Evolutionary conservation across 2,797 vertebrate genomes (phyloP).

Genomic region (Onychomys leucogaster): DNA sequence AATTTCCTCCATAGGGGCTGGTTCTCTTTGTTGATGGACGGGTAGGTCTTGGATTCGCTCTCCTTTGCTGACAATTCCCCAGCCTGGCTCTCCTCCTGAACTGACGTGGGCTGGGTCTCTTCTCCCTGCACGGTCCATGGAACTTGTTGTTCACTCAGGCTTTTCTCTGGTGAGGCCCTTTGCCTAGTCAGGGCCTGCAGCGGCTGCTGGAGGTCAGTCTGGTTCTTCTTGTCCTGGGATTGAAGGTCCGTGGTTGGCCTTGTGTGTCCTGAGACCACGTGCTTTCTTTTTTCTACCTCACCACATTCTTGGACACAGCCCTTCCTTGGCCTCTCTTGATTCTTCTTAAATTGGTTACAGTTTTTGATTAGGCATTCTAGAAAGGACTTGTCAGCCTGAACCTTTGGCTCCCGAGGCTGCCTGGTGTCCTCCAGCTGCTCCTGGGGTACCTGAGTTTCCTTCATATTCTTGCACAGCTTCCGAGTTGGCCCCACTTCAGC

Average conservation of each 20-base stretch:
- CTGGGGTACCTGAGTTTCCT: background rate
- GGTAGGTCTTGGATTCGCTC: background rate
- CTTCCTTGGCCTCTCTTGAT: background rate
- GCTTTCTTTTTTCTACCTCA: background rate
- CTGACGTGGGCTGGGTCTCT: background rate
- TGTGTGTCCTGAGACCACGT: accelerated
- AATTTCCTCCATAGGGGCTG: constrained; percentile 8
- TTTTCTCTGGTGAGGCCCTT: background rate
- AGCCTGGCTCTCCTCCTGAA: background rate
- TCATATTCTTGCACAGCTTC: background rate
- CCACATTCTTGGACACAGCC: background rate
- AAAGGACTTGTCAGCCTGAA: background rate
- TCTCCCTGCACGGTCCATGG: no score
- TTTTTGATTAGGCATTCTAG: background rate
- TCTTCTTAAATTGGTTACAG: background rate
- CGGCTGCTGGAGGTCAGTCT: background rate
- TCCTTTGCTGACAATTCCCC: background rate
- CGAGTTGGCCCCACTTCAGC: background rate
- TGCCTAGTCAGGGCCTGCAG: background rate
- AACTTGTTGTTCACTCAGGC: background rate
- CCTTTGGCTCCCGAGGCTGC: background rate
- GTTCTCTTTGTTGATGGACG: background rate
- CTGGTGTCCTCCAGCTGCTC: background rate
- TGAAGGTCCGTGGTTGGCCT: background rate
- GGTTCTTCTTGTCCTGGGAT: background rate